These are phyloP conservation scores for Hydropsyche tenuis DNA, from an alignment of 1,140 invertebrate species.

Conservation along the genomic window DNA sequence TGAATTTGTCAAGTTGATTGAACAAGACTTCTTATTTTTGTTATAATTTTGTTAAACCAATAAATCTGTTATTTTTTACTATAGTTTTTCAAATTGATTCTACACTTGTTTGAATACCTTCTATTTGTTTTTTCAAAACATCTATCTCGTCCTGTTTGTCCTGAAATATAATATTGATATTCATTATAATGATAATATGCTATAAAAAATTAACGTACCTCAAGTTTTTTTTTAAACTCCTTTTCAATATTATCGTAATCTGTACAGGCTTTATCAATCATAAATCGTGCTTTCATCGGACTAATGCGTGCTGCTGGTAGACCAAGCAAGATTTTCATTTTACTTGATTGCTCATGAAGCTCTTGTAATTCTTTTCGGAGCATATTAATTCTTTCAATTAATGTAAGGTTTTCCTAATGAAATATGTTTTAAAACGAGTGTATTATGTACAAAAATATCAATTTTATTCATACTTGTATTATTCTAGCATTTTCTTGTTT, in stretches of 20 bases:
- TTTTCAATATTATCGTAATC: constrained; percentile 68
- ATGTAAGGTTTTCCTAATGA: background rate
- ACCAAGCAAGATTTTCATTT: constrained; percentile 76
- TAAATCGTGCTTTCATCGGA: constrained; percentile 64
- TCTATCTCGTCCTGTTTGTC: constrained; percentile 34
- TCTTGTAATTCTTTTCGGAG: background rate
- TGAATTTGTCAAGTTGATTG: too few relatives aligned
- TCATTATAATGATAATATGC: too few relatives aligned
- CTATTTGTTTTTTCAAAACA: constrained; percentile 18
- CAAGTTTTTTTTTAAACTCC: constrained; percentile 65
- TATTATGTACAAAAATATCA: too few relatives aligned
- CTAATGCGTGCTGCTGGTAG: constrained; percentile 59
- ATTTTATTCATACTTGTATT: background rate
- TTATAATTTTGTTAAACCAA: constrained; percentile 4
- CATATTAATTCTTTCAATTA: background rate
- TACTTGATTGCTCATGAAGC: constrained; percentile 61
- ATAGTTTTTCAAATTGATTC: background rate
- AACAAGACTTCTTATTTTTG: background rate
- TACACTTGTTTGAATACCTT: background rate
- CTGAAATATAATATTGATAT: too few relatives aligned
- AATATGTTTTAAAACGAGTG: too few relatives aligned
- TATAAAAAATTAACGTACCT: constrained; percentile 50
- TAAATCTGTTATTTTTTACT: constrained; percentile 1
- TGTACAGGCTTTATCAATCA: constrained; percentile 67
- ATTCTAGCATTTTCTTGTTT: background rate